These are phyloP conservation scores for Choristoneura fumiferana DNA, from an alignment of 1,140 invertebrate species.

Conservation along the genomic window DNA sequence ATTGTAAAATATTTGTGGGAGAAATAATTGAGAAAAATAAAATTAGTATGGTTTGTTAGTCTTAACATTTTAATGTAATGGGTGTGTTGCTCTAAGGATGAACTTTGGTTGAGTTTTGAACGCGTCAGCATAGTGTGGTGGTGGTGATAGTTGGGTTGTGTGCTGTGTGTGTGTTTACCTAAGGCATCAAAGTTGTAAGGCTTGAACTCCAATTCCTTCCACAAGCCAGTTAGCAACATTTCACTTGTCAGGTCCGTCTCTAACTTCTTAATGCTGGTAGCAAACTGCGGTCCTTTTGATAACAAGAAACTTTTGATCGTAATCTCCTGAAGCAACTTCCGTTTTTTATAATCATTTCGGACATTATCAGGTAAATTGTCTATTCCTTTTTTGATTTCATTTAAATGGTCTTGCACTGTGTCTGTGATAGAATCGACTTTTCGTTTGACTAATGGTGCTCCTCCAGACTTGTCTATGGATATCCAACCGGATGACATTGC, in stretches of 20 bases:
- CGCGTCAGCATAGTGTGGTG: no score
- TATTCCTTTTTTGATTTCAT: constrained; percentile 80
- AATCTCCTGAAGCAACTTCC: constrained; percentile 95
- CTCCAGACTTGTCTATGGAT: constrained; percentile 87
- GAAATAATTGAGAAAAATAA: no score
- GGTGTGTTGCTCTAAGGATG: no score
- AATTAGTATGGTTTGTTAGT: no score
- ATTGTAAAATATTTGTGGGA: no score
- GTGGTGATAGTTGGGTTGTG: no score
- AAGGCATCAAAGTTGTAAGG: constrained; percentile 98
- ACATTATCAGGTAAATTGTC: constrained; percentile 82
- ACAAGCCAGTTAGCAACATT: constrained; percentile 93
- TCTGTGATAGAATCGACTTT: constrained; percentile 90
- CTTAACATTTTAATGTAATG: no score
- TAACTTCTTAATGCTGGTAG: constrained; percentile 88
- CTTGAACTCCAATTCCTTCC: constrained; percentile 96
- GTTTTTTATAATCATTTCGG: constrained; percentile 95
- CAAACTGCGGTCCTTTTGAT: constrained; percentile 91
- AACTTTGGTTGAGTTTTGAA: no score
- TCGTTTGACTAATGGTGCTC: constrained; percentile 83
- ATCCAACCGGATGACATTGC: constrained; percentile 98
- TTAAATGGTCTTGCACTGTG: constrained; percentile 84
- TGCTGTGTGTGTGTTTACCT: constrained; percentile 79
- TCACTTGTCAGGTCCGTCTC: constrained; percentile 98
- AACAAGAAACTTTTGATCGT: constrained; percentile 88